These are phyloP conservation scores for Eurypyga helias DNA, from an alignment of 2,113 vertebrate species.

Conservation along the genomic window DNA sequence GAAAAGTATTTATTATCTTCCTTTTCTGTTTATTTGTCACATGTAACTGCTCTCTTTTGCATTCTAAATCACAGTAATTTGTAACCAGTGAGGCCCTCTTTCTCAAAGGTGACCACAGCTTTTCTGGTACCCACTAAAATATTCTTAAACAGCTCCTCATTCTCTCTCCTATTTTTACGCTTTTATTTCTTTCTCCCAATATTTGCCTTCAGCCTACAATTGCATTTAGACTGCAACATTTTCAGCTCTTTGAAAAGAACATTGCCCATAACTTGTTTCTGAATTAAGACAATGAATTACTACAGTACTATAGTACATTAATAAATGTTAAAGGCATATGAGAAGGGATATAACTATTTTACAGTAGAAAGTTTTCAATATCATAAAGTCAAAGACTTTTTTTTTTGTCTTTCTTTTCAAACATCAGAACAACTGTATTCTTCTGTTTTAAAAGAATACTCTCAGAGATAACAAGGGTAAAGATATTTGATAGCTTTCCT, in stretches of 20 bases:
- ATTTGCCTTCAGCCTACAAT: neutral
- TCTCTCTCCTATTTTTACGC: neutral
- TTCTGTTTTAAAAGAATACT: neutral
- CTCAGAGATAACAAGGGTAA: neutral
- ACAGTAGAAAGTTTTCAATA: neutral
- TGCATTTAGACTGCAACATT: neutral
- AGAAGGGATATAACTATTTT: neutral
- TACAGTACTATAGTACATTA: accelerated
- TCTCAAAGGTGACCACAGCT: neutral
- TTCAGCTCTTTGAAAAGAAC: neutral
- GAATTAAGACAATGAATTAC: neutral
- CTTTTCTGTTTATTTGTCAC: neutral
- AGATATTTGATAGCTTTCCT: neutral
- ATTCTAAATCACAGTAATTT: neutral
- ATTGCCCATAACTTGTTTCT: neutral
- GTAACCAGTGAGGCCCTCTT: neutral
- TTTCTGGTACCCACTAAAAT: neutral
- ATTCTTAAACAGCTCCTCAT: neutral
- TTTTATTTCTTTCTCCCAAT: neutral
- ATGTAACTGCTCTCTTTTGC: neutral
- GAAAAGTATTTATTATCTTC: neutral
- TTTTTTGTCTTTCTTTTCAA: neutral
- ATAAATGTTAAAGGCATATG: neutral
- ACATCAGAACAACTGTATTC: neutral
- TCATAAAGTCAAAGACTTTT: neutral